phyloP scores from a whole-genome alignment of 2,797 vertebrate genomes.

The Malurus leucopterus region DNA sequence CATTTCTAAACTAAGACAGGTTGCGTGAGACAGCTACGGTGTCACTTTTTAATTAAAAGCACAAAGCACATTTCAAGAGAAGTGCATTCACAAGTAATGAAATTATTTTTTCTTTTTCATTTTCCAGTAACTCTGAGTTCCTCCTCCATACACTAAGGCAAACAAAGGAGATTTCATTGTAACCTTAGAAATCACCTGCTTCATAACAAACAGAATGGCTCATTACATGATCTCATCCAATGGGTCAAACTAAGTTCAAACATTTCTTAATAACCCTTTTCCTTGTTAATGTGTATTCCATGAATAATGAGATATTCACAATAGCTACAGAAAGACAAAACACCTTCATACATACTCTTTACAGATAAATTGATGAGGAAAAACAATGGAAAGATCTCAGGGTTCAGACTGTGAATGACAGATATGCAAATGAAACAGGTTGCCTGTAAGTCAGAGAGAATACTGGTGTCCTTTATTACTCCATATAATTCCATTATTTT shows the following conservation, averaged over 20 bases:
- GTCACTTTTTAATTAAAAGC: constrained; percentile 5
- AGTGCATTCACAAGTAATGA: background rate
- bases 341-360: constrained; percentile 33
- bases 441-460: constrained; percentile 33
- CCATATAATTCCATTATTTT: constrained; percentile 21
- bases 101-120: background rate
- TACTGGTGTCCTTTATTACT: constrained; percentile 27
- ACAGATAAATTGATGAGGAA: constrained; percentile 38
- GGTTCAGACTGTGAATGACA: constrained; percentile 53
- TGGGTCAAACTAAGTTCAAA: constrained; percentile 15
- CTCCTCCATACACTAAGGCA: background rate
- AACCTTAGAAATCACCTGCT: constrained; percentile 6
- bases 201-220: background rate
- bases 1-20: background rate
- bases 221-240: constrained; percentile 14
- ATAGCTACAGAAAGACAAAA: constrained; percentile 42
- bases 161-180: background rate
- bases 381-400: constrained; percentile 42
- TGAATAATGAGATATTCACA: constrained; percentile 38
- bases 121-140: background rate
- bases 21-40: background rate
- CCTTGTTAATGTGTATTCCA: constrained; percentile 9
- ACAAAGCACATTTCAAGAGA: background rate
- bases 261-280: constrained; percentile 19
- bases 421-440: constrained; percentile 31